A percentile compares a stretch with the other conserved stretches of the same genome.
phyloP scores from a whole-genome alignment of 2,888 invertebrate genomes.

The Drosophila histrio region DNA sequence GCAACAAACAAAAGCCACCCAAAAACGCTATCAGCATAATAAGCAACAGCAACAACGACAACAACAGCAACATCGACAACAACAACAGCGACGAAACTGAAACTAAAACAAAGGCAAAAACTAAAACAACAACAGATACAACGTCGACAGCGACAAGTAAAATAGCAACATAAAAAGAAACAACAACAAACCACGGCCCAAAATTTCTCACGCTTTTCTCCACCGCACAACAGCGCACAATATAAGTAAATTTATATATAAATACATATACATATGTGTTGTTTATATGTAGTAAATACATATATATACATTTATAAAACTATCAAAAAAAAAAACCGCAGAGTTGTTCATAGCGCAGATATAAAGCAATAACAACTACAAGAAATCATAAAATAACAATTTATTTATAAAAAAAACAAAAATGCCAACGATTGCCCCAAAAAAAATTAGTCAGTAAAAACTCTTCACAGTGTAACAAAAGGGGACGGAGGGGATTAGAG shows the following conservation, averaged over 20 bases:
- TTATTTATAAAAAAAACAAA: slow-evolving; percentile 32
- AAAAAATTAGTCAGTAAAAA: neutral
- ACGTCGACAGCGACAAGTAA: slow-evolving; percentile 60
- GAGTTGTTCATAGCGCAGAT: slow-evolving; percentile 9
- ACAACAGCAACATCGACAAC: slow-evolving; percentile 33
- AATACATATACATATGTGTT: slow-evolving; percentile 1
- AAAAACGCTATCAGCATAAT: slow-evolving; percentile 76
- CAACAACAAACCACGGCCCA: slow-evolving; percentile 74
- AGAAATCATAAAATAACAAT: slow-evolving; percentile 32
- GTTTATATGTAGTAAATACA: neutral
- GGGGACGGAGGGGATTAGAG: neutral
- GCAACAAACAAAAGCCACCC: slow-evolving; percentile 59
- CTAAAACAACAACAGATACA: slow-evolving; percentile 42
- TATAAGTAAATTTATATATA: slow-evolving; percentile 13
- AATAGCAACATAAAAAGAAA: slow-evolving; percentile 54
- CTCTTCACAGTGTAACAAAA: neutral
- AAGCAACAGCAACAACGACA: slow-evolving; percentile 45
- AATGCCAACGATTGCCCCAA: neutral
- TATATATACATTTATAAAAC: slow-evolving; percentile 14
- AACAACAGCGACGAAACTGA: slow-evolving; percentile 37
- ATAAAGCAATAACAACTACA: slow-evolving; percentile 15
- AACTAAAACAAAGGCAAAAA: slow-evolving; percentile 61
- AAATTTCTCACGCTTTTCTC: slow-evolving; percentile 80
- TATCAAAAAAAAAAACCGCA: slow-evolving; percentile 23
- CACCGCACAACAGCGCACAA: slow-evolving; percentile 43